Percentiles rank a stretch among this genome's conserved stretches.
These are phyloP conservation scores for Pelmatolapia mariae DNA, from an alignment of 2,113 vertebrate species.

Conservation along the genomic window DNA sequence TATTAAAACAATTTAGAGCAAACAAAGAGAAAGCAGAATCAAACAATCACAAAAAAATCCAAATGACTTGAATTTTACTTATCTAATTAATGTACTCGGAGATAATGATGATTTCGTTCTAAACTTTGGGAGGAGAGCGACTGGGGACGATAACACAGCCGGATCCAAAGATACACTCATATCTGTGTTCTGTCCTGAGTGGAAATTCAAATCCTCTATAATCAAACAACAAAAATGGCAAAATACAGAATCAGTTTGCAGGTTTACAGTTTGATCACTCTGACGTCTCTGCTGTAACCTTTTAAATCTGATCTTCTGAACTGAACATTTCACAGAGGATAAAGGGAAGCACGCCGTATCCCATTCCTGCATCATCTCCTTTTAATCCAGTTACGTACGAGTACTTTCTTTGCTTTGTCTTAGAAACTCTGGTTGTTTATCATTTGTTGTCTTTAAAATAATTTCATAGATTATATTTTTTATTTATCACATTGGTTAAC, in stretches of 20 bases:
- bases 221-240: fast-evolving
- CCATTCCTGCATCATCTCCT: background rate
- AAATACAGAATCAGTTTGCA: background rate
- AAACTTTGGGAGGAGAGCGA: background rate
- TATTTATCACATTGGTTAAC: background rate
- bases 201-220: background rate
- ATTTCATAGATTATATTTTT: background rate
- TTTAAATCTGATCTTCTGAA: background rate
- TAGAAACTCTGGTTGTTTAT: background rate
- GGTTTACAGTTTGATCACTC: background rate
- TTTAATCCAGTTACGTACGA: background rate
- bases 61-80: background rate
- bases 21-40: background rate
- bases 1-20: background rate
- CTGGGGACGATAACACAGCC: too few relatives aligned
- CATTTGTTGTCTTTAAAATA: background rate
- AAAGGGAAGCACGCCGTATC: background rate
- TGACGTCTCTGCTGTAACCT: background rate
- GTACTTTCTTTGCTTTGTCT: background rate
- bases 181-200: background rate
- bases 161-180: fast-evolving
- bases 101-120: background rate
- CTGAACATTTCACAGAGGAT: background rate
- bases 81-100: background rate
- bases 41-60: background rate